phyloP scores from a whole-genome alignment of 2,113 vertebrate genomes.

The Heteronetta atricapilla region DNA sequence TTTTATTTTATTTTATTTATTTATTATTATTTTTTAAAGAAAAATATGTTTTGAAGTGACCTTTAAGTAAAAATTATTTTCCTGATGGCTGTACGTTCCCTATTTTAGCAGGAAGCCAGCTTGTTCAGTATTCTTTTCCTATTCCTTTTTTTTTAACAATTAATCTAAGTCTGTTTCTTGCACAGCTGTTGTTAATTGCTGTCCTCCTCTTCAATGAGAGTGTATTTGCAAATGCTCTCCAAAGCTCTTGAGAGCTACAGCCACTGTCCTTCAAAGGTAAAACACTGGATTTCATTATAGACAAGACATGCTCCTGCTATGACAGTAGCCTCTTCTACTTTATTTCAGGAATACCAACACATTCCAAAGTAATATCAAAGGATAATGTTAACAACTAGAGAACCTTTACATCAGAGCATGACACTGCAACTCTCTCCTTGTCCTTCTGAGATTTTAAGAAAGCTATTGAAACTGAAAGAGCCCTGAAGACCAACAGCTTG shows the following conservation, averaged over 20 bases:
- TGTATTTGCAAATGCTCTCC: not conserved
- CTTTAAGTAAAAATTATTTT: not conserved
- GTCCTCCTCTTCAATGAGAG: not conserved
- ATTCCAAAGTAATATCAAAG: not conserved
- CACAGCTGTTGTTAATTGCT: not conserved
- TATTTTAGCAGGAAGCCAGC: not conserved
- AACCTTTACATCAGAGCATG: not conserved
- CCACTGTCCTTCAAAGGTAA: not conserved
- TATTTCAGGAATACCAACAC: not conserved
- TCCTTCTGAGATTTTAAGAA: not conserved
- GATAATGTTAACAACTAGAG: not conserved
- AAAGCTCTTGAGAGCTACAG: not conserved
- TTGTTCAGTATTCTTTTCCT: not conserved
- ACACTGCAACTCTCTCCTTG: not conserved
- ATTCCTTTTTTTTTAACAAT: not conserved
- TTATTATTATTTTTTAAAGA: no score
- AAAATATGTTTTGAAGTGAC: not conserved
- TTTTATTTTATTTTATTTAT: no score
- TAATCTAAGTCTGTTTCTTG: not conserved
- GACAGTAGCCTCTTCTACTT: not conserved
- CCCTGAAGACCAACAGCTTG: not conserved
- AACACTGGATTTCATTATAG: not conserved
- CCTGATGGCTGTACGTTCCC: fast-evolving
- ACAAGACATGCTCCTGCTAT: not conserved
- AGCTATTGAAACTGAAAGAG: not conserved